Evolutionary conservation across 2,797 vertebrate genomes (phyloP).

Genomic region (Agapornis canus): DNA sequence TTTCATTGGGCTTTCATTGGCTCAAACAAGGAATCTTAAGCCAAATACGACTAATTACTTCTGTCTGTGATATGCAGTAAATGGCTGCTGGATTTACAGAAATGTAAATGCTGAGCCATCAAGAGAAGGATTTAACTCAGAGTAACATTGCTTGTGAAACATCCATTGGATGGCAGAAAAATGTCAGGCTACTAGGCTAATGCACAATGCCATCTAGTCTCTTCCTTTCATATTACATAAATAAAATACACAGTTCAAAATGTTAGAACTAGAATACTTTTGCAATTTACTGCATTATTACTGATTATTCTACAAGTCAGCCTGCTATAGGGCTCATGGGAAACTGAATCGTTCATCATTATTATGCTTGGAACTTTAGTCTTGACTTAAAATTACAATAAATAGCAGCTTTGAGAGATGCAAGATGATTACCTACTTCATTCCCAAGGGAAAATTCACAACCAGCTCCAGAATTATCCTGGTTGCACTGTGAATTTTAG

Average conservation of each 20-base stretch:
- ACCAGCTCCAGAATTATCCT: not conserved
- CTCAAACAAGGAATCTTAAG: not conserved
- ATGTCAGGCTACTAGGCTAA: not conserved
- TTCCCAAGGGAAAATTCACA: not conserved
- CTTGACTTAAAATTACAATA: conserved; percentile 39
- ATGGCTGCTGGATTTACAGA: not conserved
- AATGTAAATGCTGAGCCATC: not conserved
- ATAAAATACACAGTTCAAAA: not conserved
- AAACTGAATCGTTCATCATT: not conserved
- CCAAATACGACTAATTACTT: not conserved
- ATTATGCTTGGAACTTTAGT: not conserved
- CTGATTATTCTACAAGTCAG: not conserved
- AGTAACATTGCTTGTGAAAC: not conserved
- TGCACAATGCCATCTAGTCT: not conserved
- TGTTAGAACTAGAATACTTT: not conserved
- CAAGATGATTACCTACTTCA: conserved; percentile 1
- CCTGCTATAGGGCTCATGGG: not conserved
- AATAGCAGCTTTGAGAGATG: conserved; percentile 10
- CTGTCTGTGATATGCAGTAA: not conserved
- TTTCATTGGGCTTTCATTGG: not conserved
- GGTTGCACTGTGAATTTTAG: not conserved
- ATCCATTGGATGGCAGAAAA: not conserved
- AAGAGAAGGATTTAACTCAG: not conserved
- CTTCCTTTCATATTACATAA: not conserved
- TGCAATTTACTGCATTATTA: not conserved